These are phyloP conservation scores for Sinocyclocheilus grahami DNA, from an alignment of 2,113 vertebrate species.

Conservation along the genomic window DNA sequence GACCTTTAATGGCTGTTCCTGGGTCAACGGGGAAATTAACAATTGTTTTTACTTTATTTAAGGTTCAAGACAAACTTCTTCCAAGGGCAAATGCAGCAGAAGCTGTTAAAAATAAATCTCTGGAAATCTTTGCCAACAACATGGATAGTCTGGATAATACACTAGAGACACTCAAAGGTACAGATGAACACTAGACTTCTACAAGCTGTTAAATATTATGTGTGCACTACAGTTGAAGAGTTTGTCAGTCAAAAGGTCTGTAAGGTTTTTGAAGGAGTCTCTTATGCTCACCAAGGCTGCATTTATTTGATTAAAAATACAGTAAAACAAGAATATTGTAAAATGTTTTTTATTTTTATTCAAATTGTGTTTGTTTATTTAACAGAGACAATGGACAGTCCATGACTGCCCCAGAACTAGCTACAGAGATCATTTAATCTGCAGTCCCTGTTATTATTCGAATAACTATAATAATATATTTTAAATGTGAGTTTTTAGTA, in stretches of 20 bases:
- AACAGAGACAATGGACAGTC: background rate
- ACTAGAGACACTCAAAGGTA: constrained; percentile 84
- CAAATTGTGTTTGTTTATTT: background rate
- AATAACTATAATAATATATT: background rate
- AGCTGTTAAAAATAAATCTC: constrained; percentile 75
- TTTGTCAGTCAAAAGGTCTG: background rate
- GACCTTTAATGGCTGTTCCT: background rate
- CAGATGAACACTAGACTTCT: background rate
- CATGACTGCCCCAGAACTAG: background rate
- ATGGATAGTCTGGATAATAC: constrained; percentile 80
- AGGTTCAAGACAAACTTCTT: constrained; percentile 78
- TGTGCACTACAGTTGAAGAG: background rate
- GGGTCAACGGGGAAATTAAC: background rate
- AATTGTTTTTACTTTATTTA: constrained; percentile 32
- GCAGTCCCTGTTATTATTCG: background rate
- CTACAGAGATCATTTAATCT: background rate
- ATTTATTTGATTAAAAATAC: background rate
- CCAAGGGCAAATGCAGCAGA: constrained; percentile 81
- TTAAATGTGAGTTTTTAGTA: too few species aligned
- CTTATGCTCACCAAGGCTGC: background rate
- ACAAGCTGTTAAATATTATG: background rate
- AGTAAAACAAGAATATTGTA: background rate
- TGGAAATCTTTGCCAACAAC: constrained; percentile 78
- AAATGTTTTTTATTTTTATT: background rate
- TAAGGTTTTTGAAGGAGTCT: background rate